Evolutionary conservation across 2,113 vertebrate species (phyloP).

Genomic region (Pachycephala philippinensis): DNA sequence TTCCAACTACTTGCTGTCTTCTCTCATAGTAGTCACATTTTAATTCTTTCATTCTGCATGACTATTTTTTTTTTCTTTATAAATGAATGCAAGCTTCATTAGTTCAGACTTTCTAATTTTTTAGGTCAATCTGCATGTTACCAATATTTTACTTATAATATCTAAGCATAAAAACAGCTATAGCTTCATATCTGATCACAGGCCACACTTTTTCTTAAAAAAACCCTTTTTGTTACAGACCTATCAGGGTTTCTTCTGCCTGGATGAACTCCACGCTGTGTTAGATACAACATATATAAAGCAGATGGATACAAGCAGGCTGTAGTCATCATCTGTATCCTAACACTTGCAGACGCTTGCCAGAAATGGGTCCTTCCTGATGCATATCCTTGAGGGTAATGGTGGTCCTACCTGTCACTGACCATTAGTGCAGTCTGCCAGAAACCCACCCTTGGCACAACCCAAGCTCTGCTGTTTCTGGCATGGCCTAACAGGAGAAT

Average conservation of each 20-base stretch:
- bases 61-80: neutral
- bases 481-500: neutral
- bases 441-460: neutral
- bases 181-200: neutral
- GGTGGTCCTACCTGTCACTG: neutral
- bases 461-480: neutral
- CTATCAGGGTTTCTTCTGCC: neutral
- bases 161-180: neutral
- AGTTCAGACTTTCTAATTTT: neutral
- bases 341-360: neutral
- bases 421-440: neutral
- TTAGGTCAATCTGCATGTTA: neutral
- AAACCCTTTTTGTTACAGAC: neutral
- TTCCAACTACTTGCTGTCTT: neutral
- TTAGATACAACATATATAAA: neutral
- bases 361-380: neutral
- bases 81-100: neutral
- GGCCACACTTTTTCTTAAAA: neutral
- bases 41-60: neutral
- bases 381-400: neutral
- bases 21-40: neutral
- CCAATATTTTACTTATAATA: neutral
- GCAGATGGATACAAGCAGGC: neutral
- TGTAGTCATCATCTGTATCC: neutral
- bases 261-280: neutral